Conservation (phyloP, 2,888 invertebrate genomes). For the Harpagoxenus sublaevis region DNA sequence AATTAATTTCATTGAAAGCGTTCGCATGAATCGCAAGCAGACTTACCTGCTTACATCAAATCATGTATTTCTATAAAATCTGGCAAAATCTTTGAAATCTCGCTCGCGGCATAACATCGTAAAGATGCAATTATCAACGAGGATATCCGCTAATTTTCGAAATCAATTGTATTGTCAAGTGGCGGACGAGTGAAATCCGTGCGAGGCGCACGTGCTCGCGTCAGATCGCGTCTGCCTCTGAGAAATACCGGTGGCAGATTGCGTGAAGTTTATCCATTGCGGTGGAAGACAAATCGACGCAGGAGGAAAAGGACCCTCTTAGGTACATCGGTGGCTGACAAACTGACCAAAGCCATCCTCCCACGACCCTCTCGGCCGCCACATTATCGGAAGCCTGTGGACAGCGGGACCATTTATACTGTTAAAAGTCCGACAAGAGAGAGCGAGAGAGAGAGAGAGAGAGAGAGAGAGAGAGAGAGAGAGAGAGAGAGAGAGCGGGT, state of each 20-base stretch:
- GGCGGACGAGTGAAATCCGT: constrained; percentile 15
- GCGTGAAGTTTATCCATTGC: constrained; percentile 82
- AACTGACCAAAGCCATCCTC: constrained; percentile 82
- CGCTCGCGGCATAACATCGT: not conserved
- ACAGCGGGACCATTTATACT: constrained; percentile 83
- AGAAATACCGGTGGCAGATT: constrained; percentile 70
- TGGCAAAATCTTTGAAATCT: too few species aligned
- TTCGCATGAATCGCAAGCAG: not conserved
- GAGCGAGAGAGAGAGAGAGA: not conserved
- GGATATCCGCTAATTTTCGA: not conserved
- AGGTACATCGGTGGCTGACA: constrained; percentile 82
- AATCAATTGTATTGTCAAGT: constrained; percentile 37
- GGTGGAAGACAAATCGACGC: constrained; percentile 81
- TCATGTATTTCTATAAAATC: not conserved
- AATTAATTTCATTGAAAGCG: not conserved
- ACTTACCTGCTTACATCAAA: not conserved
- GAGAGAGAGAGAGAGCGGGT: not conserved
- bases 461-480: not conserved
- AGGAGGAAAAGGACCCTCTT: constrained; percentile 74
- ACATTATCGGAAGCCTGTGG: constrained; percentile 84
- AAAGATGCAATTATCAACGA: not conserved
- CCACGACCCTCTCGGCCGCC: constrained; percentile 81
- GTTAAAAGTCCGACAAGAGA: constrained; percentile 65
- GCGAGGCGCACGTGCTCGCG: constrained; percentile 24
- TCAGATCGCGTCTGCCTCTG: constrained; percentile 62